Conservation (phyloP, 2,888 invertebrate genomes). For the Masnerella sp. region DNA sequence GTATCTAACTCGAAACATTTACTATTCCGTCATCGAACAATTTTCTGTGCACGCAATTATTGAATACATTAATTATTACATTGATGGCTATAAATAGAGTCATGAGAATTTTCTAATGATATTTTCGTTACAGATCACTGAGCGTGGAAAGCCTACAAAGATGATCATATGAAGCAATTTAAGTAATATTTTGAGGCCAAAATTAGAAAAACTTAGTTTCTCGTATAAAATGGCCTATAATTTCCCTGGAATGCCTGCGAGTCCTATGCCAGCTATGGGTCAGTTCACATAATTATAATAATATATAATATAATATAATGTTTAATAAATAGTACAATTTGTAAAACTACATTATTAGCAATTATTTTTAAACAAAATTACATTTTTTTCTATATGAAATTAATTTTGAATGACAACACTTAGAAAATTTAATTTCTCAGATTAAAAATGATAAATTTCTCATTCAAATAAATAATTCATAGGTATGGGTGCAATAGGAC, state of each 20-base stretch:
- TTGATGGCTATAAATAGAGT: slow-evolving; percentile 1
- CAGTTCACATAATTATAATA: no score
- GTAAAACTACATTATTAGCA: neutral
- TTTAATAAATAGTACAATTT: no score
- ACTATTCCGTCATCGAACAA: no score
- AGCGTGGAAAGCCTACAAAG: neutral
- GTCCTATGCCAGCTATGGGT: slow-evolving; percentile 75
- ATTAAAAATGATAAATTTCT: neutral
- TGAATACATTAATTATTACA: neutral
- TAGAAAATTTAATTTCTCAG: neutral
- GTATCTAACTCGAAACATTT: no score
- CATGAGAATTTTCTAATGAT: neutral
- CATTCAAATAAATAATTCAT: neutral
- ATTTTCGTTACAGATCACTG: slow-evolving; percentile 6
- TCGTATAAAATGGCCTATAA: slow-evolving; percentile 73
- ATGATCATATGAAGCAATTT: slow-evolving; percentile 5
- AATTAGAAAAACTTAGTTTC: slow-evolving; percentile 8
- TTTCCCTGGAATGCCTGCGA: slow-evolving; percentile 74
- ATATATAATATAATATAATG: neutral
- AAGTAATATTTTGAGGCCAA: slow-evolving; percentile 3
- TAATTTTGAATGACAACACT: neutral
- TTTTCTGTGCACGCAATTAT: no score
- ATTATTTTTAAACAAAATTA: neutral
- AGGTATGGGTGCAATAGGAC: slow-evolving; percentile 76
- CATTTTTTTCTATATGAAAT: neutral